phyloP scores from a whole-genome alignment of 2,888 invertebrate species.

The Lepidochitona cinerea region DNA sequence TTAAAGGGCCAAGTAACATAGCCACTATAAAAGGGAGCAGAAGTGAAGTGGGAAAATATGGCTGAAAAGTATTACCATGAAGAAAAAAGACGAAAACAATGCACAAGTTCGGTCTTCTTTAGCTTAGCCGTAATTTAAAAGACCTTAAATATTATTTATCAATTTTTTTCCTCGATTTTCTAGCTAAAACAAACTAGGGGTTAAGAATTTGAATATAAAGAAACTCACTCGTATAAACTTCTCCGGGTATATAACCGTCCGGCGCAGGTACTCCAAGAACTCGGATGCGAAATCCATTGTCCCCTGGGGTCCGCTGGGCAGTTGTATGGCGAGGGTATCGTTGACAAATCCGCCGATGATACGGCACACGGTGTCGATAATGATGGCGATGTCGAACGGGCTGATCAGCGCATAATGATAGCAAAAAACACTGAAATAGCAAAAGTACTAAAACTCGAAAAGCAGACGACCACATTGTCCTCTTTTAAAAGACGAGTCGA shows the following conservation, averaged over 20 bases:
- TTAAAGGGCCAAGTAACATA: too few species aligned
- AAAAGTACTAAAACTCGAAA: background rate
- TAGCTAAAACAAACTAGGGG: too few species aligned
- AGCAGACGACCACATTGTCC: background rate
- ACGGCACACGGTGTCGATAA: background rate
- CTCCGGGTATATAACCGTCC: conserved; percentile 8
- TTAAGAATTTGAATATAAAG: too few species aligned
- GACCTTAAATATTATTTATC: too few species aligned
- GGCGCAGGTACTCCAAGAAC: background rate
- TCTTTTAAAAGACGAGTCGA: too few species aligned
- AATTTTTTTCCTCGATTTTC: too few species aligned
- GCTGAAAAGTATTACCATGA: too few species aligned
- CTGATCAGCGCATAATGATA: background rate
- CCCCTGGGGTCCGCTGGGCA: conserved; percentile 4
- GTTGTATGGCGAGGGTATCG: conserved; percentile 10
- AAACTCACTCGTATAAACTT: conserved; percentile 9
- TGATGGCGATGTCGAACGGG: background rate
- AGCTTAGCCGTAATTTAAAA: too few species aligned
- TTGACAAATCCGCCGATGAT: conserved; percentile 4
- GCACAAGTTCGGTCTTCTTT: too few species aligned
- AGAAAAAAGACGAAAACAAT: too few species aligned
- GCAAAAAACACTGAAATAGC: background rate
- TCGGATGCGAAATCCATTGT: conserved; percentile 5
- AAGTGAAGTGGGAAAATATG: too few species aligned
- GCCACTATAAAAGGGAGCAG: too few species aligned